phyloP scores from a whole-genome alignment of 2,113 vertebrate species.

The Plestiodon gilberti region DNA sequence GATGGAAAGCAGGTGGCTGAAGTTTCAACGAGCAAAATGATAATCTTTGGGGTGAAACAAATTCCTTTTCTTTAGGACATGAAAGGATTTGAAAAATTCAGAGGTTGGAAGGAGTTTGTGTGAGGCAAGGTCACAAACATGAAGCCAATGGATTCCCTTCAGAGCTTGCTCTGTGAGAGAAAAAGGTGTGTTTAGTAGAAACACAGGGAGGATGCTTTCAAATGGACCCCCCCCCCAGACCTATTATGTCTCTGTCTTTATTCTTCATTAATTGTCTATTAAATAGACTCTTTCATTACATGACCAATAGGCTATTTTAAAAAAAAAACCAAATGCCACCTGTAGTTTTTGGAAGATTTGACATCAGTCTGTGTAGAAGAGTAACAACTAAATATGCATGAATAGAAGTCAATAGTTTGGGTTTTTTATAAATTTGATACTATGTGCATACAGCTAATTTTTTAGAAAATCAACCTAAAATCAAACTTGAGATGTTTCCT shows the following conservation, averaged over 20 bases:
- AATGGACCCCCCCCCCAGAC: not conserved
- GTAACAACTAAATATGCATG: not conserved
- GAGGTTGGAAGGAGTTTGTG: not conserved
- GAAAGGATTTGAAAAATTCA: not conserved
- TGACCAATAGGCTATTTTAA: no score
- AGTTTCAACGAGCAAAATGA: not conserved
- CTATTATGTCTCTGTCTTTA: not conserved
- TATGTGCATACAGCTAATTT: not conserved
- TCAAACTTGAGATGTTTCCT: not conserved
- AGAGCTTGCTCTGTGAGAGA: not conserved
- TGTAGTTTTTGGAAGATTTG: not conserved
- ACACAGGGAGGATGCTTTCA: not conserved
- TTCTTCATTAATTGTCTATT: not conserved
- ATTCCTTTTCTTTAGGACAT: not conserved
- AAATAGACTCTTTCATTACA: no score
- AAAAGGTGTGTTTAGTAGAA: not conserved
- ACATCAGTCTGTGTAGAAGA: not conserved
- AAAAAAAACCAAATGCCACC: not conserved
- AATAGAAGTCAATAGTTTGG: not conserved
- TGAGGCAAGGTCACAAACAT: not conserved
- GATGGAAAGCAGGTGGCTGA: constrained; percentile 6
- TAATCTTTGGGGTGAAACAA: not conserved
- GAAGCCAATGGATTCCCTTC: not conserved
- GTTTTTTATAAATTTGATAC: no score
- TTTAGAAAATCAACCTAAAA: not conserved